Conservation (phyloP, 2,113 vertebrate species). For the Hypocryptadius cinnamomeus region DNA sequence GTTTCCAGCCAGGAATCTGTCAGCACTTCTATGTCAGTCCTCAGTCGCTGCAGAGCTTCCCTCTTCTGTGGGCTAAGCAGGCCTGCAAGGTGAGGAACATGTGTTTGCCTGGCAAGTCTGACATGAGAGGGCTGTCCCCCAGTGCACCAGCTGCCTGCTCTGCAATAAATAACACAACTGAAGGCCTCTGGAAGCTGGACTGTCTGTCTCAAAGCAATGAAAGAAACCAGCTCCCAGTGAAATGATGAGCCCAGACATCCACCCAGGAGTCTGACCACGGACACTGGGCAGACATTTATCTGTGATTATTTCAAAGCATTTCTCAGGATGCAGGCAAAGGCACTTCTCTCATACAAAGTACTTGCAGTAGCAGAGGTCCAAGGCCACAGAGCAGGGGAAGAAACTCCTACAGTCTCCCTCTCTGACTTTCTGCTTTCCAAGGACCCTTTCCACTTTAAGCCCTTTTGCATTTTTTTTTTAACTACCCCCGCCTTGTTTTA, state of each 20-base stretch:
- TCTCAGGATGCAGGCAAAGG: neutral
- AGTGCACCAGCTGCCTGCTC: neutral
- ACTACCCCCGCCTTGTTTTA: fast-evolving
- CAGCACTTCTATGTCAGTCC: conserved; percentile 89
- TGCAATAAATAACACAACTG: neutral
- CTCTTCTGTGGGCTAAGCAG: conserved; percentile 89
- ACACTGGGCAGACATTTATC: neutral
- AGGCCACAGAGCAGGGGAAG: neutral
- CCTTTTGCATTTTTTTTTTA: neutral
- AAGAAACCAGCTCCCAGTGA: neutral
- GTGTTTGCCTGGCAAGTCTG: neutral
- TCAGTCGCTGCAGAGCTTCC: conserved; percentile 84
- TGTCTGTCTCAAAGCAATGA: neutral
- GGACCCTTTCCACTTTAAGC: neutral
- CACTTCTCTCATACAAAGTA: neutral
- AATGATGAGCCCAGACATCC: neutral
- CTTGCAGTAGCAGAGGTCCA: neutral
- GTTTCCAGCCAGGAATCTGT: conserved; percentile 96
- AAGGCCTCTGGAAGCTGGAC: neutral
- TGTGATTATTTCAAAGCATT: neutral
- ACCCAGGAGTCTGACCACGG: no score
- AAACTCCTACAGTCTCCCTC: neutral
- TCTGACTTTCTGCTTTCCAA: neutral
- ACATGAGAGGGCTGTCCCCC: neutral
- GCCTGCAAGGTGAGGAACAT: conserved; percentile 61